A percentile compares a stretch with the other conserved stretches of the same genome.
These are phyloP conservation scores for Sebastes fasciatus DNA, from an alignment of 2,113 vertebrate genomes.

Conservation along the genomic window DNA sequence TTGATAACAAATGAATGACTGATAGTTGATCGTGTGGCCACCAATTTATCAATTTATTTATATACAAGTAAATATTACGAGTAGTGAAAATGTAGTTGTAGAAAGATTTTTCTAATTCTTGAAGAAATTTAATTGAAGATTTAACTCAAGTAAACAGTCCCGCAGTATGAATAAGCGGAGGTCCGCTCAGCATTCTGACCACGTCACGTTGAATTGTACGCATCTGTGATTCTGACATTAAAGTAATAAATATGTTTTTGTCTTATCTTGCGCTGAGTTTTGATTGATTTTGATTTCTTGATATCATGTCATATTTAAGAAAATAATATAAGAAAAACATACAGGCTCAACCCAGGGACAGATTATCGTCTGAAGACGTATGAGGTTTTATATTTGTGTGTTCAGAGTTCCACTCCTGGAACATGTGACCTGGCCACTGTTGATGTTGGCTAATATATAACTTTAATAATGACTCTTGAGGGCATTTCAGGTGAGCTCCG, in stretches of 20 bases:
- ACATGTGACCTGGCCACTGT: no score
- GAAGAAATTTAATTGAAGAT: neutral
- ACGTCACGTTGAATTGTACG: neutral
- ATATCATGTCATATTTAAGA: neutral
- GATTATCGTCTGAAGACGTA: no score
- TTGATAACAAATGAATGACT: constrained; percentile 6
- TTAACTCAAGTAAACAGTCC: neutral
- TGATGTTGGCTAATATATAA: no score
- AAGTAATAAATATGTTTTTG: constrained; percentile 47
- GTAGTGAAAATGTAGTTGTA: constrained; percentile 18
- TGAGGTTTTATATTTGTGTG: no score
- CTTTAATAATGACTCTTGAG: no score
- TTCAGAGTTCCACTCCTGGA: no score
- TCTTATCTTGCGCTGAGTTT: neutral
- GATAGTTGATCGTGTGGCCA: constrained; percentile 9
- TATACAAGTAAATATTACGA: constrained; percentile 14
- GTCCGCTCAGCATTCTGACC: neutral
- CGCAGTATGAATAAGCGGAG: neutral
- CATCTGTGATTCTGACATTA: constrained; percentile 21
- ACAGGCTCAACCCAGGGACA: no score
- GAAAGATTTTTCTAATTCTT: neutral
- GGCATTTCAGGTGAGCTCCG: no score
- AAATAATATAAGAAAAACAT: neutral
- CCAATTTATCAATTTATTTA: constrained; percentile 58
- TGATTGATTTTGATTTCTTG: neutral